Base-by-base conservation (phyloP, 1,140 invertebrate species). In the Amyelois transitella region DNA sequence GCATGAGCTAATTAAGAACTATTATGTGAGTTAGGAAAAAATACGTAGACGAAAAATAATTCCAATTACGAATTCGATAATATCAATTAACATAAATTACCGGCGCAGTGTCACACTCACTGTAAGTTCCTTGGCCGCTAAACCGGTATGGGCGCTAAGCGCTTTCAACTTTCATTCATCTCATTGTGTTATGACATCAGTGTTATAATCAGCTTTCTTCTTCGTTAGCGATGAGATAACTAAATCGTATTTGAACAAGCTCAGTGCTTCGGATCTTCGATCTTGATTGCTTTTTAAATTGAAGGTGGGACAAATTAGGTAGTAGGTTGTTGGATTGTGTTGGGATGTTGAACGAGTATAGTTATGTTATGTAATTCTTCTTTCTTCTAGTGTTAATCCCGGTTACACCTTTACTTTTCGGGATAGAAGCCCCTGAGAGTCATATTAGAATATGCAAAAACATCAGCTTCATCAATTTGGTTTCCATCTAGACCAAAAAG, bases 151-250 rank as follows among this genome's bases (percentile, higher is more conserved):
- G 20, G 45, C 45, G 32, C 32, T 38, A n/a, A n/a, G 10, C 66
- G 64, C 79, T 85, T 85, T 85, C 81, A 50, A 77, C 77, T 85
- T 85, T 82, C 18, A 14, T 38, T 38, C 75, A 62, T 80, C 64
- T 60, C 53, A 32, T 48, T 43, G 59, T 64, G 69, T 80, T 80
- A 81, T 80, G 73, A 53, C 72, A 78, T 78, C 65, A 65, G 63
- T 81, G 71, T 70, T 75, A 72, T 78, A 80, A 82, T n/a, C 73
- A 58, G 71, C 80, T 85, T 81, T 85, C 80, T 81, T 85, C 80
- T 72, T 84, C 49, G 63, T 52, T 63, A 59, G 59, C 56, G 69
- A 76, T 81, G 79, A 80, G 70, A 78, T 85, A 81, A 85, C 66
- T 61, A 43, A 61, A 62, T 60, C 67, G 62, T 60, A 62, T 60